Base-by-base conservation (phyloP, 2,888 invertebrate genomes). In the Cheilosia grossa region DNA sequence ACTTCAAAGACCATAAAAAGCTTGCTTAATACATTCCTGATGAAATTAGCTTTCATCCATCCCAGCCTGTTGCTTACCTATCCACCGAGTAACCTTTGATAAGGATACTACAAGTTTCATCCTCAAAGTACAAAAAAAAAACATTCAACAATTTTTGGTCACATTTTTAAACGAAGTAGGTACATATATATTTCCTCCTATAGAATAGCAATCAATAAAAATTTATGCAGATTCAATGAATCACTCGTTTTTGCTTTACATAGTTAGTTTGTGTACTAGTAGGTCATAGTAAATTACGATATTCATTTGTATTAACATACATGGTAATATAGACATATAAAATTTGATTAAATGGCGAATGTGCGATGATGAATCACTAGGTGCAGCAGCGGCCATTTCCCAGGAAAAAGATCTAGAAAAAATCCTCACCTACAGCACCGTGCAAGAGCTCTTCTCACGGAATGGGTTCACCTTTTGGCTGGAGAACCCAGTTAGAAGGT, bases 391-490 rank as follows among this genome's bases (percentile, higher is more conserved):
- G 17, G 27, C 61, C 59, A 64, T 59, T 24, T 66, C 47, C n/a
- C 27, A 51, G 42, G 17, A 40, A 24, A 44, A 19, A 24, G 30
- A 42, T n/a, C 1, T 21, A 24, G 4, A 17, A 15, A 7, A 6
- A 27, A 27, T 6, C 27, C 6, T 6, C 21, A 79, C 89, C 95
- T 96, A 98, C 82, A 98, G 94, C 88, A 98, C 93, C 88, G 94
- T 94, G 93, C 98, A 98, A 82, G 97, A 96, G 90, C 97, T 97
- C 93, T 98, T 98, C 93, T 98, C 98, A 89, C 98, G 95, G 94
- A 98, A 98, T 47, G 98, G 98, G 93, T 98, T 98, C 19, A 98
- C 97, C 92, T 98, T 97, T 91, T 98, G 98, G 88, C 97, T 97
- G 88, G 97, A 96, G 92, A 98, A 98, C 42, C 98, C 98, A 88